phyloP scores from a whole-genome alignment of 2,797 vertebrate genomes.

The Sylvilagus floridanus region DNA sequence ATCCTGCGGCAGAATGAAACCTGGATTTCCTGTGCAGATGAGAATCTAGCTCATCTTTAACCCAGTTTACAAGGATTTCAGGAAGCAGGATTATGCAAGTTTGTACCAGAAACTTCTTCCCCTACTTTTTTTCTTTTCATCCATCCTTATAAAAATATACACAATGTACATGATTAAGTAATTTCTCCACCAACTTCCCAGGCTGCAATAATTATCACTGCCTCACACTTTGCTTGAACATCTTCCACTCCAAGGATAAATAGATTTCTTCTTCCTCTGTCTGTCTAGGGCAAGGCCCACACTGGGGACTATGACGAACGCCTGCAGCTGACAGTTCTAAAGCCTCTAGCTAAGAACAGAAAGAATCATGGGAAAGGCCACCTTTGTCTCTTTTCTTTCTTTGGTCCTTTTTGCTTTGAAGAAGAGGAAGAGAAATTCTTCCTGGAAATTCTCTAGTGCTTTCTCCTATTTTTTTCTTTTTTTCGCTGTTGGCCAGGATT shows the following conservation, averaged over 20 bases:
- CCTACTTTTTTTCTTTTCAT: neutral
- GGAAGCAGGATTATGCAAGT: neutral
- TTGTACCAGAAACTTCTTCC: constrained; percentile 17
- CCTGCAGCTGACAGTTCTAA: neutral
- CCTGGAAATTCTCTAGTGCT: constrained; percentile 24
- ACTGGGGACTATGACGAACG: neutral
- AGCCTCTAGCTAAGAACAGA: neutral
- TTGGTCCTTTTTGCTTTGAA: neutral
- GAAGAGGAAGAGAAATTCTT: neutral
- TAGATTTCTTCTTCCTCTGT: neutral
- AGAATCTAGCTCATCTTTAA: constrained; percentile 39
- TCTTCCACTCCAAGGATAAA: neutral
- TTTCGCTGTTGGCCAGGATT: neutral
- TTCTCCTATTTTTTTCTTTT: neutral
- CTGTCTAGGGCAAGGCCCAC: neutral
- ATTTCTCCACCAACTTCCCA: neutral
- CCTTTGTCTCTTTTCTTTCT: neutral
- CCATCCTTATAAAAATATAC: neutral
- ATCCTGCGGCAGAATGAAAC: constrained; percentile 24
- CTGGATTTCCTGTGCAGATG: neutral
- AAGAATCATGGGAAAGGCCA: neutral
- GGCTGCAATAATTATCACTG: neutral
- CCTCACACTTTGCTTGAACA: neutral
- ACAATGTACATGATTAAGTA: neutral
- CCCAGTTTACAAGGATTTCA: constrained; percentile 39